phyloP scores from a whole-genome alignment of 2,797 vertebrate genomes.

The Pantherophis alleghaniensis region DNA sequence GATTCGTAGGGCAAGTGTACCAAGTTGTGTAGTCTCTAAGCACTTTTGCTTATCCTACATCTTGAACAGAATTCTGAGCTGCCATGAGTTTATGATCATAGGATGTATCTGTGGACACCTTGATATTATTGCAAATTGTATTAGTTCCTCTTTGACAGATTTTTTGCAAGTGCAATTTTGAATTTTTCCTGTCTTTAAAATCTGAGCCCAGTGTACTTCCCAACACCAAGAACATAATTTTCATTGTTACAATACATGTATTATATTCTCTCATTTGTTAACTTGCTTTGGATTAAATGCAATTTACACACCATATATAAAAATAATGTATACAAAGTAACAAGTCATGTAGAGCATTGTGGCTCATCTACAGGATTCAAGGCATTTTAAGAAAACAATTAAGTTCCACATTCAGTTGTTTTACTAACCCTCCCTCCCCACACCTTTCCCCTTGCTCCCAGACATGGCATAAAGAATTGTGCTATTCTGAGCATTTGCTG shows the following conservation, averaged over 20 bases:
- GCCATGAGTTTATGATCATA: neutral
- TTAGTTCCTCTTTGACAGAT: no score
- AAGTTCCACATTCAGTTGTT: constrained; percentile 54
- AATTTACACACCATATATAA: constrained; percentile 53
- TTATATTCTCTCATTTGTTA: constrained; percentile 37
- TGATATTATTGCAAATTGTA: neutral
- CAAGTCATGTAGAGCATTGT: constrained; percentile 21
- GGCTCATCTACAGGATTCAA: constrained; percentile 46
- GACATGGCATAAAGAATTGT: neutral
- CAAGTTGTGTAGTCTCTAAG: neutral
- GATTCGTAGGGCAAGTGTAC: neutral
- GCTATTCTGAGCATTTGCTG: neutral
- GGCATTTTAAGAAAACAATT: constrained; percentile 44
- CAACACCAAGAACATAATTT: neutral
- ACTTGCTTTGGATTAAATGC: constrained; percentile 47
- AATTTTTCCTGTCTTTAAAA: neutral
- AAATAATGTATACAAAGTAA: constrained; percentile 70
- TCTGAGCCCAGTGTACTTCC: no score
- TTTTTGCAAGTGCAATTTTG: neutral
- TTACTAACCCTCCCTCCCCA: neutral
- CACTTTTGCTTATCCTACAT: neutral
- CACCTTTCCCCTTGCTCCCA: neutral
- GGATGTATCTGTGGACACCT: no score
- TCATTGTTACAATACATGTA: constrained; percentile 44
- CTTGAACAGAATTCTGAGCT: neutral